Base-by-base conservation (phyloP, 2,888 invertebrate species). In the Drosophila subquinaria region DNA sequence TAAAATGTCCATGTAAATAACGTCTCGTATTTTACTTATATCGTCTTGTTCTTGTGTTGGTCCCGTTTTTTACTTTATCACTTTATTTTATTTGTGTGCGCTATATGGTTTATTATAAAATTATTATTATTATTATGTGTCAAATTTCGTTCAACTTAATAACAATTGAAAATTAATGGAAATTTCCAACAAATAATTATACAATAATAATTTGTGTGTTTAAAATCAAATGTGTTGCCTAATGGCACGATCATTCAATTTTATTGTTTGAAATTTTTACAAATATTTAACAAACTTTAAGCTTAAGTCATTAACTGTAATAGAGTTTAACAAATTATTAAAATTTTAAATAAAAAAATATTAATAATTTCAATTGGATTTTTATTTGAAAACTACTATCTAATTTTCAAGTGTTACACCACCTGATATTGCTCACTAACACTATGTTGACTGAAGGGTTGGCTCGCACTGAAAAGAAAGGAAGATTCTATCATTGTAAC, bases 301-400 rank as follows among this genome's bases (percentile, higher is more conserved):
- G 83, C 33, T 61, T 86, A 86, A 86, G 90, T 90, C 87, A 90
- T 79, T 90, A 88, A 69, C 63, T 88, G 68, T 90, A 90, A 79
- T 88, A 86, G 86, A 73, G 57, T 67, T 78, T 75, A 88, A 86
- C 76, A 82, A 88, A 79, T 79, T 79, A 81, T 75, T 79, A 77
- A 55, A 75, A 63, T 53, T 50, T 56, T 60, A 2, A 60, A 55
- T 30, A 53, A 69, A 23, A 53, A 73, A 52, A 59, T 27, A 47
- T 9, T 9, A n/a, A 11, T 30, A 30, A 4, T 11, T 4, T 20
- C 3, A 47, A 15, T 17, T 20, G 23, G 1, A 8, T 40, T 69
- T 27, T 6, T 1, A 27, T 27, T 27, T 27, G 27, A 27, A 27
- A 27, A 27, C 1, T 27, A 27, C 3, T 5, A 6, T 27, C 27